Conservation (phyloP, 2,113 vertebrate species). For the Pseudolaguvia tuberculata region DNA sequence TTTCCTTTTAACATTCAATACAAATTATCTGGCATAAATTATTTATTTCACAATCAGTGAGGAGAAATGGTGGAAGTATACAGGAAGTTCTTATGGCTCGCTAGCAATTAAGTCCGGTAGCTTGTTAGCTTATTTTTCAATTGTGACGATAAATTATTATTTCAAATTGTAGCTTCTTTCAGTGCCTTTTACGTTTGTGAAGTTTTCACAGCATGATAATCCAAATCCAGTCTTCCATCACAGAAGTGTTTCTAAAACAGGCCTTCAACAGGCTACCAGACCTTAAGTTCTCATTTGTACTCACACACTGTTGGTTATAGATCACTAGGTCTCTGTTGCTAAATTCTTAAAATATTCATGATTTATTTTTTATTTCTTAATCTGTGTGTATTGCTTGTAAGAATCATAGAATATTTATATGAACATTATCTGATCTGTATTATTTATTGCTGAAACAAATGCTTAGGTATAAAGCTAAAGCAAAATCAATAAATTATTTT, state of each 20-base stretch:
- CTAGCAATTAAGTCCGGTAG: neutral
- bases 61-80: neutral
- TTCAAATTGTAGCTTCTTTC: neutral
- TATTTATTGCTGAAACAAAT: conserved; percentile 16
- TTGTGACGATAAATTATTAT: neutral
- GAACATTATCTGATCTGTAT: conserved; percentile 13
- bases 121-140: neutral
- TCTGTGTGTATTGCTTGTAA: conserved; percentile 2
- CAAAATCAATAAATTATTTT: conserved; percentile 39
- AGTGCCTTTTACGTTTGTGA: conserved; percentile 1
- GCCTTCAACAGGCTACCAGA: neutral
- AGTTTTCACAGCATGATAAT: neutral
- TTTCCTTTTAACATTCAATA: neutral
- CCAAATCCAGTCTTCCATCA: conserved; percentile 42
- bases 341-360: neutral
- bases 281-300: neutral
- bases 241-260: neutral
- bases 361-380: neutral
- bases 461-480: neutral
- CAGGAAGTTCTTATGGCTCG: neutral
- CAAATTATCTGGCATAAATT: neutral
- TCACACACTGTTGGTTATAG: conserved; percentile 10
- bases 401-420: neutral
- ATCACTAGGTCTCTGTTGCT: conserved; percentile 6
- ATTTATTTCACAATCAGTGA: too few species aligned